Evolutionary conservation across 2,888 invertebrate genomes (phyloP), one percentile per base, ranked within the genome.

Genomic region (Clivina fossor): DNA sequence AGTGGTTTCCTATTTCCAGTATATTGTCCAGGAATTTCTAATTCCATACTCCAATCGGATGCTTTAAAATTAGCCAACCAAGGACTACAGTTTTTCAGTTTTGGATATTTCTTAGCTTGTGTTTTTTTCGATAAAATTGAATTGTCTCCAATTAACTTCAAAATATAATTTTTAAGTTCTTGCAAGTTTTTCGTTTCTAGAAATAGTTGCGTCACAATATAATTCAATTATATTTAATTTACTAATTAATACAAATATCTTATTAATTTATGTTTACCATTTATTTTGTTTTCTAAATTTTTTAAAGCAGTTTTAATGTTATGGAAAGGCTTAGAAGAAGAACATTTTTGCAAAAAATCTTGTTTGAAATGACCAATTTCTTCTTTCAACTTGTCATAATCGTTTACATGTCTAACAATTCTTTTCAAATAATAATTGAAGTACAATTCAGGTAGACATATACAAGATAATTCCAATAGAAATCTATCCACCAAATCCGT

Each of bases 1-100:
- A 80, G 64, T 1, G 87, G 86, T 62, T 78, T 77, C 22, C 65
- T 68, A 28, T 78, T 71, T 0, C 82, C 81, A 18, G 72, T 72
- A 66, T 87, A 88, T 64, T 86, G 85, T 15, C 88, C 87, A 24
- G 88, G 88, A 59, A 87, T 76, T 73, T 88, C 86, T 20, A 85
- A 66, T 22, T 76, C 73, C 26, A 74, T 63, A 22, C 76, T 70
- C 26, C 71, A 65, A 57, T 70, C 70, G 13, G 71, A 70, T 0
- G 76, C 75, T 32, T 77, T 76, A 63, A 81, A 84, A 59, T 78
- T 72, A 1, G 74, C 70, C 61, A 86, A 68, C 80, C 83, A 85
- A 1, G 79, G 78, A 63, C 81, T 76, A 64, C 81, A 82, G 50
- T 80, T 78, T 60, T 77, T 76, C 8, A 86, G 71, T 26, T 53